phyloP scores from a whole-genome alignment of 2,113 vertebrate species.

The Alligator sinensis region DNA sequence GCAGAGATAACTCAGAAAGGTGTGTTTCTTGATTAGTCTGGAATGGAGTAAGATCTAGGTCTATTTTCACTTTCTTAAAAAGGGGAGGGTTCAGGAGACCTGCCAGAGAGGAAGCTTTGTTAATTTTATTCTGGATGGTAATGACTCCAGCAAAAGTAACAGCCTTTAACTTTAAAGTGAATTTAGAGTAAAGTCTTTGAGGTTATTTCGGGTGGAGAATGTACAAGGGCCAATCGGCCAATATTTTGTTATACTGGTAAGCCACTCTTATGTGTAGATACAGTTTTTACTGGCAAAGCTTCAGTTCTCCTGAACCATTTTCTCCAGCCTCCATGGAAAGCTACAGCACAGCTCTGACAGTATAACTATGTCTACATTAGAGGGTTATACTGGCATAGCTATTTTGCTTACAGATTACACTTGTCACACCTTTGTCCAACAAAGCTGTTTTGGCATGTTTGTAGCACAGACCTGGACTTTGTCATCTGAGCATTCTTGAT shows the following conservation, averaged over 20 bases:
- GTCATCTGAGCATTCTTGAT: not conserved
- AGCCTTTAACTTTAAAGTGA: too few relatives aligned
- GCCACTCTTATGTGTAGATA: not conserved
- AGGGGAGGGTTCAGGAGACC: not conserved
- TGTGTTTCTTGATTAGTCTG: not conserved
- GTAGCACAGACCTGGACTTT: not conserved
- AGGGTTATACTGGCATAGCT: not conserved
- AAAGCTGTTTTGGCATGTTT: not conserved
- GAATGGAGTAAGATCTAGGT: not conserved
- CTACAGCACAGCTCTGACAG: not conserved
- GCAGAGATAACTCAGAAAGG: not conserved
- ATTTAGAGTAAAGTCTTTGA: not conserved
- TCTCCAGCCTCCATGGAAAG: not conserved
- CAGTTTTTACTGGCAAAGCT: not conserved
- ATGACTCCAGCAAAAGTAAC: not conserved
- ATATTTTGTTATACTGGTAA: too few relatives aligned
- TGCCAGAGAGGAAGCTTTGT: not conserved
- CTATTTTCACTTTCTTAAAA: not conserved
- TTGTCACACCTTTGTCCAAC: not conserved
- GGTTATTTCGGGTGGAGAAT: not conserved
- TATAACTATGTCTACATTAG: not conserved
- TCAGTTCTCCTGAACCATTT: not conserved
- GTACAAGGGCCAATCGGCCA: too few relatives aligned
- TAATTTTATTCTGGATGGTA: not conserved
- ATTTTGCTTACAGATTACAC: not conserved